Percentiles rank a stretch among this genome's conserved stretches.
These are phyloP conservation scores for Crotalus horridus DNA, from an alignment of 2,113 vertebrate genomes.

Conservation along the genomic window DNA sequence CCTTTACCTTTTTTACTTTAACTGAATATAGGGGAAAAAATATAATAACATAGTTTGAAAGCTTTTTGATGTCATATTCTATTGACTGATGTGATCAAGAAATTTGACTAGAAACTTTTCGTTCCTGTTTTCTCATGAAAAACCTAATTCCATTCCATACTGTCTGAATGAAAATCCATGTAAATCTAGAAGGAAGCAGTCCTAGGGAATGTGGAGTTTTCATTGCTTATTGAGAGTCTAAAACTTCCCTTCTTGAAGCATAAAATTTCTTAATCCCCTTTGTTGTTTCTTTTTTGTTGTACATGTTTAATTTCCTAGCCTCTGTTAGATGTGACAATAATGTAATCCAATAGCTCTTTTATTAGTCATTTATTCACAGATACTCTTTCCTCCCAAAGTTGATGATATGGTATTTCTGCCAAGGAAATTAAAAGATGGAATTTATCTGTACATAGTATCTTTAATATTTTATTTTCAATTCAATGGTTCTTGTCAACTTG, in stretches of 20 bases:
- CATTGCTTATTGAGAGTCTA: background rate
- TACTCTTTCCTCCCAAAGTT: background rate
- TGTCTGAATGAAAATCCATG: background rate
- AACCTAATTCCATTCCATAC: background rate
- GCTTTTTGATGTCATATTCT: background rate
- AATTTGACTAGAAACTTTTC: background rate
- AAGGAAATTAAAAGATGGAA: background rate
- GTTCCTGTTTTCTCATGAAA: background rate
- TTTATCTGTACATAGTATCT: background rate
- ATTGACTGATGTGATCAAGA: background rate
- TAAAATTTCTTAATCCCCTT: background rate
- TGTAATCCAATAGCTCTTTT: background rate
- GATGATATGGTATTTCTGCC: background rate
- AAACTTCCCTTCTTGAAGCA: background rate
- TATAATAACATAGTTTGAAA: background rate
- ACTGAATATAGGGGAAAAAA: background rate
- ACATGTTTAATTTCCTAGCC: background rate
- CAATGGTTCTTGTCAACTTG: background rate
- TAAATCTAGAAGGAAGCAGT: background rate
- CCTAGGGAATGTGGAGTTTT: background rate
- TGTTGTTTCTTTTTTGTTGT: background rate
- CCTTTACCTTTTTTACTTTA: background rate
- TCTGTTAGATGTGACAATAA: background rate
- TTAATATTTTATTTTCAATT: background rate
- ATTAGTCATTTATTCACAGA: background rate